Conservation (phyloP, 2,113 vertebrate genomes). For the Pycnonotus jocosus region DNA sequence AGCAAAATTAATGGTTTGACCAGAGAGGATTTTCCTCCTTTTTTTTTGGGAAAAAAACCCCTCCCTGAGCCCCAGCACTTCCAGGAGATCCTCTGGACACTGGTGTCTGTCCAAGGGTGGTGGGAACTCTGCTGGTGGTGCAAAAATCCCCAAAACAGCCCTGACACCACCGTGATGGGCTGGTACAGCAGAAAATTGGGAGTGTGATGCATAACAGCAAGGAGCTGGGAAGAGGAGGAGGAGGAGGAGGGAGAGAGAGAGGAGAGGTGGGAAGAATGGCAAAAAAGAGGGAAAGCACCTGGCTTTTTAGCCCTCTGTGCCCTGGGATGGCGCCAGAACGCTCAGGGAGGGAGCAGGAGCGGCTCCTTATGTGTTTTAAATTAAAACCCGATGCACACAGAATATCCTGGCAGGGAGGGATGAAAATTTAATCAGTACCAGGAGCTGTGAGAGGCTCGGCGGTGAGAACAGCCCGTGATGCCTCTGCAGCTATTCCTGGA, state of each 20-base stretch:
- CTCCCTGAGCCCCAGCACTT: not conserved
- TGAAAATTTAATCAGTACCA: conserved; percentile 67
- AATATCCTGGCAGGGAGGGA: conserved; percentile 4
- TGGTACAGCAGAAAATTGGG: not conserved
- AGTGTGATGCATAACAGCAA: not conserved
- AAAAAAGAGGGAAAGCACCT: not conserved
- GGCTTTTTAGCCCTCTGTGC: not conserved
- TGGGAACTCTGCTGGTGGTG: not conserved
- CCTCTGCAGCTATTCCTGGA: conserved; percentile 43
- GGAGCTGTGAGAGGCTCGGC: not conserved
- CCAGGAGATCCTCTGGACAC: not conserved
- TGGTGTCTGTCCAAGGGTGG: accelerated
- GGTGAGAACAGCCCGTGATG: conserved; percentile 12
- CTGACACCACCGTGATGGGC: not conserved
- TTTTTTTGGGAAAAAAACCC: not conserved
- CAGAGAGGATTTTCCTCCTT: not conserved
- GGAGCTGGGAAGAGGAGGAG: not conserved
- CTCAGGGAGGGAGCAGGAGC: not conserved
- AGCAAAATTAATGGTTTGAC: not conserved
- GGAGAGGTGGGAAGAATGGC: not conserved
- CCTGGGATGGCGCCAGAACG: not conserved
- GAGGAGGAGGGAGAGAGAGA: not conserved
- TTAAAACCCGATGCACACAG: not conserved
- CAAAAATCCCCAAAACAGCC: not conserved
- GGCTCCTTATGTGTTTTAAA: not conserved